Evolutionary conservation across 2,113 vertebrate species (phyloP).

Genomic region (Eleginops maclovinus): DNA sequence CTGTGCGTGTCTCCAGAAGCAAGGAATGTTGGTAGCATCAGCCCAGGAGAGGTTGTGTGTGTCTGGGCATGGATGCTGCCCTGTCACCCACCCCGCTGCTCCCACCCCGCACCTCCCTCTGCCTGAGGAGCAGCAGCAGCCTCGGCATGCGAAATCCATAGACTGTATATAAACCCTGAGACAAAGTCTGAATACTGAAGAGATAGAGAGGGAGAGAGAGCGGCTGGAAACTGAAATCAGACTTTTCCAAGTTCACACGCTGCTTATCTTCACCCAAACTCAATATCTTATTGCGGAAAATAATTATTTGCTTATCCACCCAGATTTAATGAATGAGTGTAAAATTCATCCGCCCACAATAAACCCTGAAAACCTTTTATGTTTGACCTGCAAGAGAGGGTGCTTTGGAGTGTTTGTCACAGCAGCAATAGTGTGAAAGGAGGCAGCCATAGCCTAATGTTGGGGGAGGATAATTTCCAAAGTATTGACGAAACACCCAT

Average conservation of each 20-base stretch:
- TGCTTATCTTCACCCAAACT: constrained; percentile 2
- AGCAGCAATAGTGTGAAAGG: constrained; percentile 51
- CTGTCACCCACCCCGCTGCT: constrained; percentile 74
- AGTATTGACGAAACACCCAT: constrained; percentile 72
- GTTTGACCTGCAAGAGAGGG: constrained; percentile 39
- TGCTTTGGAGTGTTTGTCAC: constrained; percentile 57
- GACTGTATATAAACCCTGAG: constrained; percentile 17
- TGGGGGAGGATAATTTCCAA: constrained; percentile 60
- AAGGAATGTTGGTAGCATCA: constrained; percentile 41
- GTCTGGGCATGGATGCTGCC: constrained; percentile 63
- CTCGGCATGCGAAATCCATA: constrained; percentile 33
- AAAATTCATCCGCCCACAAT: constrained; percentile 23
- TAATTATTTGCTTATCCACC: constrained; percentile 38
- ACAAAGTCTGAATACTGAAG: constrained; percentile 60
- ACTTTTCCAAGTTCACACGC: constrained; percentile 26
- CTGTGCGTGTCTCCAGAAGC: constrained; percentile 64
- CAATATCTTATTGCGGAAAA: constrained; percentile 9
- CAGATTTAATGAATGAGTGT: constrained; percentile 29
- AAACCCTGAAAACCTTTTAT: constrained; percentile 38
- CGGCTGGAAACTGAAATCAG: constrained; percentile 4
- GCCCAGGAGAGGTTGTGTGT: constrained; percentile 66
- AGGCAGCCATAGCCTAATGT: constrained; percentile 45
- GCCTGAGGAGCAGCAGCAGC: constrained; percentile 44
- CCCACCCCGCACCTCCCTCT: constrained; percentile 37
- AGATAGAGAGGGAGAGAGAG: constrained; percentile 6